Conservation (phyloP, 2,888 invertebrate species). For the Actias luna region DNA sequence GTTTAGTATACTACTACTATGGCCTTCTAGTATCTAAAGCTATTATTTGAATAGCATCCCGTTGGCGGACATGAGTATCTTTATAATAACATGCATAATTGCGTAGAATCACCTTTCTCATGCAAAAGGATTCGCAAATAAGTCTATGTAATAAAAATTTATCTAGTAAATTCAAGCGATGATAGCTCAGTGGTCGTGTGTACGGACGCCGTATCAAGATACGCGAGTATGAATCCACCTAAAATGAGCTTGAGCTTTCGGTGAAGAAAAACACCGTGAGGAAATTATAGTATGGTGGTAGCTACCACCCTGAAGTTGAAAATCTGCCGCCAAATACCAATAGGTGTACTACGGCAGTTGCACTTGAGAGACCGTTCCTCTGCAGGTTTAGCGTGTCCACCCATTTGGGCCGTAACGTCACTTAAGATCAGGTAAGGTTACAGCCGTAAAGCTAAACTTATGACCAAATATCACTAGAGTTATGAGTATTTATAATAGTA, state of each 20-base stretch:
- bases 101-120: too few species aligned
- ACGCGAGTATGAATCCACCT: neutral
- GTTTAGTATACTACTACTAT: too few species aligned
- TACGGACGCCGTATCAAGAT: neutral
- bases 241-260: neutral
- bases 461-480: too few species aligned
- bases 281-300: neutral
- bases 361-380: neutral
- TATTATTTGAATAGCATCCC: too few species aligned
- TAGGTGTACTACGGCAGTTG: neutral
- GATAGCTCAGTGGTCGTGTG: neutral
- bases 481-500: too few species aligned
- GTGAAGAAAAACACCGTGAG: neutral
- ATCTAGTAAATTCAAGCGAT: neutral
- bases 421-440: too few species aligned
- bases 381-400: neutral
- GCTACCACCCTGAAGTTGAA: neutral
- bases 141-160: neutral
- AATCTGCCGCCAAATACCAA: neutral
- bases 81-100: too few species aligned
- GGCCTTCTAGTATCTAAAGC: too few species aligned
- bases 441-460: too few species aligned
- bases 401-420: too few species aligned
- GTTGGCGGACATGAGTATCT: too few species aligned
- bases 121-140: neutral